Evolutionary conservation across 2,113 vertebrate species (phyloP).

Genomic region (Cynoglossus semilaevis): DNA sequence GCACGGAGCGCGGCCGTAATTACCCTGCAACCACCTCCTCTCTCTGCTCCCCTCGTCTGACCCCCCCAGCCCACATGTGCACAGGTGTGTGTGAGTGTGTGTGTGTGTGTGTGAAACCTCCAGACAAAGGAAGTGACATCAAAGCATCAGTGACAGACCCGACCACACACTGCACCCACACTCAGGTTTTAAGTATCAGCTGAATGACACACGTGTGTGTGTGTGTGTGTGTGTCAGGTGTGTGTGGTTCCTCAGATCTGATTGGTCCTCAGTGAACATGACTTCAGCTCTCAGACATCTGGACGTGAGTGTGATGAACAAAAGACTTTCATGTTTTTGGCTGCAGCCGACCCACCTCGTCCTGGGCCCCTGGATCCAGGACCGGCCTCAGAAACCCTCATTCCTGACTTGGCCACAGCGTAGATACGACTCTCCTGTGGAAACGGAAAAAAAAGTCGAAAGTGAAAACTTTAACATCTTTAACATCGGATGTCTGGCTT

Average conservation of each 20-base stretch:
- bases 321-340: slow-evolving; percentile 5
- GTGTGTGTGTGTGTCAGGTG: no score
- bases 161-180: slow-evolving; percentile 22
- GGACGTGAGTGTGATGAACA: background rate
- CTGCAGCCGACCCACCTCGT: slow-evolving; percentile 70
- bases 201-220: slow-evolving; percentile 51
- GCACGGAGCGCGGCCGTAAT: slow-evolving; percentile 48
- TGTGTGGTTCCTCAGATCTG: slow-evolving; percentile 17
- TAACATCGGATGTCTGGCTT: background rate
- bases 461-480: background rate
- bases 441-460: background rate
- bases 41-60: slow-evolving; percentile 31
- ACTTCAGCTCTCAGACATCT: background rate
- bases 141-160: slow-evolving; percentile 64
- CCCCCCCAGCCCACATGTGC: slow-evolving; percentile 58
- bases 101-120: slow-evolving; percentile 38
- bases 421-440: slow-evolving; percentile 89
- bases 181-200: slow-evolving; percentile 23
- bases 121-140: slow-evolving; percentile 70
- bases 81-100: slow-evolving; percentile 65
- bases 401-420: slow-evolving; percentile 85
- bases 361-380: slow-evolving; percentile 66
- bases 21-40: slow-evolving; percentile 53
- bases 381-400: slow-evolving; percentile 83
- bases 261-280: background rate